phyloP scores from a whole-genome alignment of 2,113 vertebrate species.

The Bostrychus sinensis region DNA sequence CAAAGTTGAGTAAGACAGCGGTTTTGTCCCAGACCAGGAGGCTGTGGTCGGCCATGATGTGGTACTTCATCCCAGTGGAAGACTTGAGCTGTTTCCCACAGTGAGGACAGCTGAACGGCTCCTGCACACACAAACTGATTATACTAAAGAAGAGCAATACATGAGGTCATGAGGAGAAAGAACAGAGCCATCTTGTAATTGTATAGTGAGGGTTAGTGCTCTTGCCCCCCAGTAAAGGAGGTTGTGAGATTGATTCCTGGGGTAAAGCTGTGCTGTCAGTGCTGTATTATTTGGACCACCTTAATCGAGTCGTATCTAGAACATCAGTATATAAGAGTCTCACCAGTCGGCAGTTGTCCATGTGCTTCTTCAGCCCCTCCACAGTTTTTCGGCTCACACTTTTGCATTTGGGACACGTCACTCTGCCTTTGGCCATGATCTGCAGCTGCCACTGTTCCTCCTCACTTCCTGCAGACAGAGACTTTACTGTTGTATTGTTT shows the following conservation, averaged over 20 bases:
- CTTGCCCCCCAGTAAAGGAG: too few species aligned
- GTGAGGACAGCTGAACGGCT: slow-evolving; percentile 89
- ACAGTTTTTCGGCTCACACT: slow-evolving; percentile 93
- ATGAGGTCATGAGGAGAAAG: too few species aligned
- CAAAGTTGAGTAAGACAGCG: too few species aligned
- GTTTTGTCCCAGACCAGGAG: slow-evolving; percentile 81
- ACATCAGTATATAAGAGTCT: slow-evolving; percentile 7
- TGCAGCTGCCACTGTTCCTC: slow-evolving; percentile 92
- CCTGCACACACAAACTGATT: slow-evolving; percentile 70
- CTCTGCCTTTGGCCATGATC: slow-evolving; percentile 91
- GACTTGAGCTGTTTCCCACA: slow-evolving; percentile 95
- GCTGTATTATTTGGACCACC: too few species aligned
- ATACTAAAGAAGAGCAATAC: background rate
- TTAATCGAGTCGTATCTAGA: too few species aligned
- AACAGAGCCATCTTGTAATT: too few species aligned
- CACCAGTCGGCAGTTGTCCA: slow-evolving; percentile 91
- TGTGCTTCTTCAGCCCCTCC: slow-evolving; percentile 94
- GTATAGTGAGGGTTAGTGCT: too few species aligned
- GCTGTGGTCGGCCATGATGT: slow-evolving; percentile 95
- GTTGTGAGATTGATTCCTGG: too few species aligned
- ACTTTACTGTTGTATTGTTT: too few species aligned
- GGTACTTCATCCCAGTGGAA: slow-evolving; percentile 94
- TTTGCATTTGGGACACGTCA: slow-evolving; percentile 91
- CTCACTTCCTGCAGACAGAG: slow-evolving; percentile 79
- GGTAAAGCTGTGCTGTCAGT: too few species aligned